phyloP scores from a whole-genome alignment of 2,113 vertebrate genomes.

The Phyllostomus discolor region DNA sequence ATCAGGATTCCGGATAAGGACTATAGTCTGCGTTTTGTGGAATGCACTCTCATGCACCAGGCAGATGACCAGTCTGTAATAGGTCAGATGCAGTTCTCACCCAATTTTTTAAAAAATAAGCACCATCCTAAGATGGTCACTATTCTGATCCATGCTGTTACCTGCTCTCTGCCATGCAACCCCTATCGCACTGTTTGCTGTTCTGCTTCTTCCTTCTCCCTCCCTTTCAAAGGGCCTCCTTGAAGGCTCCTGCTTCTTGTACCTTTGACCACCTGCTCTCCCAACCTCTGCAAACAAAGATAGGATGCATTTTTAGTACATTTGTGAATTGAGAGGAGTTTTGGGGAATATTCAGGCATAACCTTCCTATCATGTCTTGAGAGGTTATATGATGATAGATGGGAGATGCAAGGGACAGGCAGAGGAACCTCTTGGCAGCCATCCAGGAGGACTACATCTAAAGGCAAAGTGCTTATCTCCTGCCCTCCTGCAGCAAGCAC shows the following conservation, averaged over 20 bases:
- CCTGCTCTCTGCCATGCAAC: background rate
- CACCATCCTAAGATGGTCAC: background rate
- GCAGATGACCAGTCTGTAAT: background rate
- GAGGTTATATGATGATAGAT: background rate
- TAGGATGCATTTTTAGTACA: background rate
- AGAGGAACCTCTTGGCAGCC: background rate
- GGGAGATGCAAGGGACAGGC: background rate
- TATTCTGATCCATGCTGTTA: background rate
- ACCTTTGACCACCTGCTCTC: background rate
- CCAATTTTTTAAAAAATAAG: background rate
- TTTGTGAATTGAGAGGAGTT: background rate
- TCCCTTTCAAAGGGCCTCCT: background rate
- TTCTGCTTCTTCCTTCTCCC: background rate
- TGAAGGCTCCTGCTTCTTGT: background rate
- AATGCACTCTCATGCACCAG: accelerated
- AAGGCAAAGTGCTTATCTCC: background rate
- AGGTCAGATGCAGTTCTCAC: background rate
- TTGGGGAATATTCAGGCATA: background rate
- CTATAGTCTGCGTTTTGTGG: background rate
- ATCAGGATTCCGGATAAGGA: background rate
- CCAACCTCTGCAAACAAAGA: background rate
- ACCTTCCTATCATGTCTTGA: background rate
- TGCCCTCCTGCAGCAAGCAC: too few relatives aligned
- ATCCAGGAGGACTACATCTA: background rate
- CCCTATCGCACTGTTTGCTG: too few relatives aligned